Percentiles rank a stretch among this genome's conserved stretches.
phyloP scores from a whole-genome alignment of 2,888 invertebrate genomes.

The Malthinus seriepunctatus region DNA sequence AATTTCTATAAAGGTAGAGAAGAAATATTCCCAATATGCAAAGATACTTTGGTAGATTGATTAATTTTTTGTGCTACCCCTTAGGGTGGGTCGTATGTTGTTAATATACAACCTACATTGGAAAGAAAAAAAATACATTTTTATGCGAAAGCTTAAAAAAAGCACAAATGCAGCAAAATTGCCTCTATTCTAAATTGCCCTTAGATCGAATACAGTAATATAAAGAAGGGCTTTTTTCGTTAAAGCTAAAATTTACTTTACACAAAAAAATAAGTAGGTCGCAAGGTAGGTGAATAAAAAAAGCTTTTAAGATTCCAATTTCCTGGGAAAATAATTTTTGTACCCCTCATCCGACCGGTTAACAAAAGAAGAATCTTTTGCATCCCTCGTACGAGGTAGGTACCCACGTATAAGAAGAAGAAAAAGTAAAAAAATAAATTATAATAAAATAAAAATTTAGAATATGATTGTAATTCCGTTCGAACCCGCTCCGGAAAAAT shows the following conservation, averaged over 20 bases:
- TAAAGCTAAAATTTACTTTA: slow-evolving; percentile 41
- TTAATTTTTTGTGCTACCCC: no score
- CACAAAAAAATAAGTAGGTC: slow-evolving; percentile 44
- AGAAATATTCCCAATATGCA: no score
- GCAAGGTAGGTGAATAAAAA: slow-evolving; percentile 40
- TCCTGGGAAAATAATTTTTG: slow-evolving; percentile 42
- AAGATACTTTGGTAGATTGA: no score
- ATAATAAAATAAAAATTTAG: slow-evolving; percentile 28
- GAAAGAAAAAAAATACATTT: slow-evolving; percentile 18
- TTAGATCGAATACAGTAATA: slow-evolving; percentile 15
- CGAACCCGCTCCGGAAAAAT: slow-evolving; percentile 47
- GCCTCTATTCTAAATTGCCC: slow-evolving; percentile 18
- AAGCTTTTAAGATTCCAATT: slow-evolving; percentile 41
- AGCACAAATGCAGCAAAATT: slow-evolving; percentile 16
- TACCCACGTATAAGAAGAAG: background rate
- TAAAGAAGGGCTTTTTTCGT: slow-evolving; percentile 36
- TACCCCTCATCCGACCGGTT: slow-evolving; percentile 25
- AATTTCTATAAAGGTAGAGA: no score
- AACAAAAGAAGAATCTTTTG: background rate
- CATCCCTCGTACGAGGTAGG: background rate
- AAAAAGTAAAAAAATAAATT: slow-evolving; percentile 18
- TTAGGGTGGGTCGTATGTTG: no score
- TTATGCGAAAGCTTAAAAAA: slow-evolving; percentile 13
- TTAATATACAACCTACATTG: slow-evolving; percentile 17
- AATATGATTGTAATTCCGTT: slow-evolving; percentile 28